Conservation (phyloP, 2,113 vertebrate genomes). For the Pelmatolapia mariae region DNA sequence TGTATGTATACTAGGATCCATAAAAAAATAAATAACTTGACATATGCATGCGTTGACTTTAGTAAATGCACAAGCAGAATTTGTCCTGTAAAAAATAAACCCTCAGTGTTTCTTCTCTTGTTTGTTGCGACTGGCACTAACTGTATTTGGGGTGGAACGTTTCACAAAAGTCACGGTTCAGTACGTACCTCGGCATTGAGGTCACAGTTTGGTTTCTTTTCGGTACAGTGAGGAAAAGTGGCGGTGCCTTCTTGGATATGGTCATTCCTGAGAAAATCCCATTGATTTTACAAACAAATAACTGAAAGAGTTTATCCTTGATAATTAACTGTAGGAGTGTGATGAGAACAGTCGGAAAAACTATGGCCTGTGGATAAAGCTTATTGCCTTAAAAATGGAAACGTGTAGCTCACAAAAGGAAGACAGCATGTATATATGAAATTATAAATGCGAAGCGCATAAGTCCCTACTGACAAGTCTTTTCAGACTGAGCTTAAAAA, state of each 20-base stretch:
- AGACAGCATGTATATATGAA: conserved; percentile 32
- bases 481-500: neutral
- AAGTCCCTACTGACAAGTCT: neutral
- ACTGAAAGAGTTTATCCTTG: neutral
- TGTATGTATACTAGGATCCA: conserved; percentile 20
- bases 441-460: neutral
- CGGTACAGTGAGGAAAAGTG: conserved; percentile 54
- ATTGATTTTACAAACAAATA: conserved; percentile 25
- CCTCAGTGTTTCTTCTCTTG: neutral
- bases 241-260: conserved; percentile 44
- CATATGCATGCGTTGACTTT: conserved; percentile 27
- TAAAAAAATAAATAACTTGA: conserved; percentile 50
- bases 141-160: conserved; percentile 50
- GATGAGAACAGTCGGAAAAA: conserved; percentile 24
- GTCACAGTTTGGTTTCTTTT: conserved; percentile 58
- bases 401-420: conserved; percentile 24
- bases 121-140: conserved; percentile 55
- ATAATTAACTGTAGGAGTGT: neutral
- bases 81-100: conserved; percentile 8
- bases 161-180: conserved; percentile 47
- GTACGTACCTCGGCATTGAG: conserved; percentile 48
- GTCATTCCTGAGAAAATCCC: conserved; percentile 62
- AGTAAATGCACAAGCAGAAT: conserved; percentile 30
- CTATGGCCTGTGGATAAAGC: conserved; percentile 17
- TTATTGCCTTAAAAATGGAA: conserved; percentile 57